Evolutionary conservation across 1,140 invertebrate species (phyloP).

Genomic region (Brachionus sp.): DNA sequence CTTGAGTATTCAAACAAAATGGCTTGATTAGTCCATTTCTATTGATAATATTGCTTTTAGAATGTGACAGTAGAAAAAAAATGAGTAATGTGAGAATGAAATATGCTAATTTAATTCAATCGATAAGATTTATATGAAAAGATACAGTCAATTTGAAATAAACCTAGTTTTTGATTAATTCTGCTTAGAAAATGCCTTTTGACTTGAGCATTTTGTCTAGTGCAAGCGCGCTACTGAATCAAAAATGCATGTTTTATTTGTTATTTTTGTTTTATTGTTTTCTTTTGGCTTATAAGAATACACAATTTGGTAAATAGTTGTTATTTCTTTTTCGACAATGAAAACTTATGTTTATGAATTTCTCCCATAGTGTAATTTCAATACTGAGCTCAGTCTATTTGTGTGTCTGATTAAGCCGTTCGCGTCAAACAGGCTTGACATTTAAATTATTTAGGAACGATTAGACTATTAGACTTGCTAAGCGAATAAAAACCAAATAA

Average conservation of each 20-base stretch:
- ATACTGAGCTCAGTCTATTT: neutral
- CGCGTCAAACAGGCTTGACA: too few species aligned
- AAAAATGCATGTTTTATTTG: neutral
- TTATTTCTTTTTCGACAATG: slow-evolving; percentile 3
- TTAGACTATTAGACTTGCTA: too few species aligned
- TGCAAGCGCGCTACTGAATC: neutral
- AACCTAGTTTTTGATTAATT: slow-evolving; percentile 9
- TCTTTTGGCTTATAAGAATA: slow-evolving; percentile 9
- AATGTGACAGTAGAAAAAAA: neutral
- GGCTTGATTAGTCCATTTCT: neutral
- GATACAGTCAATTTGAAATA: slow-evolving; percentile 3
- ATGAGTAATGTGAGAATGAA: neutral
- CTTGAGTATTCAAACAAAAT: neutral
- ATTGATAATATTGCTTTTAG: neutral
- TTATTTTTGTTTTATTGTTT: slow-evolving; percentile 1
- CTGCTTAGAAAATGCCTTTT: neutral
- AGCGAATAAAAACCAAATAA: too few species aligned
- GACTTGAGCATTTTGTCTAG: neutral
- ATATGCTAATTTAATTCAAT: slow-evolving; percentile 41
- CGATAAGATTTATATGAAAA: slow-evolving; percentile 20
- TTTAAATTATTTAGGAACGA: too few species aligned
- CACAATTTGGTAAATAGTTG: neutral
- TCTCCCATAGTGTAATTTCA: neutral
- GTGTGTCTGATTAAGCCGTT: too few species aligned
- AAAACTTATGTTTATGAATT: neutral